Evolutionary conservation across 1,140 invertebrate species (phyloP).

Genomic region (Saccostrea cuccullata): DNA sequence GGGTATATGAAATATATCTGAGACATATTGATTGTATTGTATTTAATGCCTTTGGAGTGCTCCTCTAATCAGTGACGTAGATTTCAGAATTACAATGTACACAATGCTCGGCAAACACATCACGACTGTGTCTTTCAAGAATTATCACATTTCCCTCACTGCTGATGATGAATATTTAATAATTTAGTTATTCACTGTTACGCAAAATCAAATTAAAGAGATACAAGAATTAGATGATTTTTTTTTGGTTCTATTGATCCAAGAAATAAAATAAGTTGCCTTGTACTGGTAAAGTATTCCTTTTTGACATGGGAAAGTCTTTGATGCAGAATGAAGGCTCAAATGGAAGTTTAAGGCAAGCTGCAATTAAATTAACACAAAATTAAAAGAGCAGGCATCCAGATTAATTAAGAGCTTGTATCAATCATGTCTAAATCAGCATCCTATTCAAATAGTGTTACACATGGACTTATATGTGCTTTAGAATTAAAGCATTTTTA

Average conservation of each 20-base stretch:
- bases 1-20: conserved; percentile 43
- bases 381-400: background rate
- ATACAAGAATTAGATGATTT: conserved; percentile 28
- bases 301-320: background rate
- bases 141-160: conserved; percentile 32
- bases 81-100: conserved; percentile 39
- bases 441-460: background rate
- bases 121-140: conserved; percentile 35
- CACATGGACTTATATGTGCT: background rate
- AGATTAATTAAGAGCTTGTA: background rate
- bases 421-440: background rate
- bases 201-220: conserved; percentile 41
- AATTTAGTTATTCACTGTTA: conserved; percentile 42
- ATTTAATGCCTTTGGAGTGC: conserved; percentile 39
- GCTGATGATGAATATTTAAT: conserved; percentile 41
- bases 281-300: background rate
- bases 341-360: background rate
- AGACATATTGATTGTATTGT: conserved; percentile 32
- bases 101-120: conserved; percentile 24
- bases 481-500: background rate
- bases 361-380: background rate
- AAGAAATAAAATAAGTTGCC: conserved; percentile 4
- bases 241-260: background rate
- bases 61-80: conserved; percentile 41
- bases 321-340: background rate